Conservation (phyloP, 1,140 invertebrate species). For the Aporrectodea caliginosa region DNA sequence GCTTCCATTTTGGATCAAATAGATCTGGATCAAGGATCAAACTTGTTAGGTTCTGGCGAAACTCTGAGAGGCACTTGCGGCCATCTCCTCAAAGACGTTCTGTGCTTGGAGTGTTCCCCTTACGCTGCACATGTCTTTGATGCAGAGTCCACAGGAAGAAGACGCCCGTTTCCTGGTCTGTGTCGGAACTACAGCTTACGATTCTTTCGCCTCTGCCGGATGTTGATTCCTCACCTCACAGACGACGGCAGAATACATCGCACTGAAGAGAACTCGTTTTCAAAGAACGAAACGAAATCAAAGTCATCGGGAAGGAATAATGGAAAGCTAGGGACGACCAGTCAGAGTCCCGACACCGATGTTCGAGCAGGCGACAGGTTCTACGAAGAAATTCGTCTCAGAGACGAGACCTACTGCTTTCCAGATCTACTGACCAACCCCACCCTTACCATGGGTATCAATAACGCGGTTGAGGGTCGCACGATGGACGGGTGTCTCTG, state of each 20-base stretch:
- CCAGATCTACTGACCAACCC: slow-evolving; percentile 43
- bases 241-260: slow-evolving; percentile 19
- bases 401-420: slow-evolving; percentile 48
- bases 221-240: slow-evolving; percentile 38
- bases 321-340: background rate
- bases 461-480: slow-evolving; percentile 29
- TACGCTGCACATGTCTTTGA: slow-evolving; percentile 47
- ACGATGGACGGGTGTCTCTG: slow-evolving; percentile 46
- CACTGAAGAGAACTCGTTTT: too few relatives aligned
- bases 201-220: slow-evolving; percentile 38
- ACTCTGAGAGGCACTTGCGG: slow-evolving; percentile 31
- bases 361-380: slow-evolving; percentile 32
- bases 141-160: background rate
- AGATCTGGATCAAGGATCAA: background rate
- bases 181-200: slow-evolving; percentile 39
- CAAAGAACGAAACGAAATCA: slow-evolving; percentile 14
- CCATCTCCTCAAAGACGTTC: slow-evolving; percentile 36
- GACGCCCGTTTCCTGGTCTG: slow-evolving; percentile 34
- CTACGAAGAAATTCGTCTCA: slow-evolving; percentile 37
- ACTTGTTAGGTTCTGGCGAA: too few relatives aligned
- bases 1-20: background rate
- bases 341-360: background rate
- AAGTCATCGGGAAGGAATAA: background rate
- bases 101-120: slow-evolving; percentile 48
- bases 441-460: slow-evolving; percentile 37